These are phyloP conservation scores for Tenthredo livida DNA, from an alignment of 2,888 invertebrate species.

Conservation along the genomic window DNA sequence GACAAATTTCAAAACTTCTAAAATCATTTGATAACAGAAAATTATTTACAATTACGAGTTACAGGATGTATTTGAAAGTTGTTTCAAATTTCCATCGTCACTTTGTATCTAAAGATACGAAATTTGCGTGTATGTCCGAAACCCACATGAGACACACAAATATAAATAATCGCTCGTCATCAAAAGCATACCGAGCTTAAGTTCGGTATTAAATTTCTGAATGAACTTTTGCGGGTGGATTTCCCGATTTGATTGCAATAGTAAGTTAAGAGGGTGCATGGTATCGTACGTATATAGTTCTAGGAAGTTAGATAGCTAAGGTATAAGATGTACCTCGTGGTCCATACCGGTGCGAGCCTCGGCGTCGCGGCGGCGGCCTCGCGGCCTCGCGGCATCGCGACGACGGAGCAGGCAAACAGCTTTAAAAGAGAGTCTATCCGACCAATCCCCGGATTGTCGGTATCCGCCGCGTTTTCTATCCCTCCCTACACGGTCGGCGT, in stretches of 20 bases:
- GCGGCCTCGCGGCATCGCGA: constrained; percentile 53
- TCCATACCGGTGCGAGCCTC: background rate
- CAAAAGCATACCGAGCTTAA: background rate
- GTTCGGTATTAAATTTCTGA: background rate
- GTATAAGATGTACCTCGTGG: background rate
- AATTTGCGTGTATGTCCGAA: background rate
- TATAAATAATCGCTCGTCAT: background rate
- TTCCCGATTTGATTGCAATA: background rate
- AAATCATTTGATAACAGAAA: background rate
- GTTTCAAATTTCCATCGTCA: background rate
- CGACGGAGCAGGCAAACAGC: constrained; percentile 57
- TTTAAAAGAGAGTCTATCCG: constrained; percentile 57
- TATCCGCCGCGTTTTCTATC: constrained; percentile 51
- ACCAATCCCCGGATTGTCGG: constrained; percentile 32
- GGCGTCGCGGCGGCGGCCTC: constrained; percentile 53
- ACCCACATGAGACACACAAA: background rate
- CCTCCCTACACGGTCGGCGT: constrained; percentile 62
- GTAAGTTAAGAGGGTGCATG: background rate
- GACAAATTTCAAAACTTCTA: background rate
- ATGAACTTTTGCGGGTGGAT: background rate
- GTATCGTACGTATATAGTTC: too few species aligned
- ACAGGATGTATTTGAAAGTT: too few species aligned
- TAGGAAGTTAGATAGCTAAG: background rate
- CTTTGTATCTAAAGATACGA: background rate
- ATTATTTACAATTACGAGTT: too few species aligned